Evolutionary conservation across 2,888 invertebrate genomes (phyloP).

Genomic region (Muscina levida): DNA sequence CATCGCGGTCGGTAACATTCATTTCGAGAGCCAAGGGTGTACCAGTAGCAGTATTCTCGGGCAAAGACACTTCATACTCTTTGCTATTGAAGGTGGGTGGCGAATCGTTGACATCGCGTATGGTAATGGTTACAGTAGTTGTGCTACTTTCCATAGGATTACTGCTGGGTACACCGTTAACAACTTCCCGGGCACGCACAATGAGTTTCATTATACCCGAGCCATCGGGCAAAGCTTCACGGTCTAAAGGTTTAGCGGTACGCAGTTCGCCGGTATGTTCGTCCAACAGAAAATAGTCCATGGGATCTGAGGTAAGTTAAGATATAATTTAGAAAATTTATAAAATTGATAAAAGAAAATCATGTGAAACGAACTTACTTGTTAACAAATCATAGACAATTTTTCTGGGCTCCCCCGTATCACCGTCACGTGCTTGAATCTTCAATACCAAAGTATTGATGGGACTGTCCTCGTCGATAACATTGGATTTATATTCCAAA

Average conservation of each 20-base stretch:
- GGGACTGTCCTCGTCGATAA: conserved; percentile 90
- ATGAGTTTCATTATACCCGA: conserved; percentile 89
- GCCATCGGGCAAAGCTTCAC: conserved; percentile 89
- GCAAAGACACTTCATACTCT: conserved; percentile 89
- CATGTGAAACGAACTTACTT: conserved; percentile 83
- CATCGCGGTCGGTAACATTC: conserved; percentile 92
- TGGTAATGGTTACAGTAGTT: conserved; percentile 89
- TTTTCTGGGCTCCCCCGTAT: conserved; percentile 89
- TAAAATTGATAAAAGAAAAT: too few relatives aligned
- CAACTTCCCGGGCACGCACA: conserved; percentile 90
- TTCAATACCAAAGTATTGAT: conserved; percentile 91
- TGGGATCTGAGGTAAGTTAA: conserved; percentile 90
- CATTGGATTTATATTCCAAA: conserved; percentile 88
- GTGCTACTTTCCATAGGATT: conserved; percentile 86
- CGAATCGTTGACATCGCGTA: conserved; percentile 94
- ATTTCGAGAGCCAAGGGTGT: conserved; percentile 91
- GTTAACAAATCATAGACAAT: conserved; percentile 89
- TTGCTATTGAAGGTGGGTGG: conserved; percentile 90
- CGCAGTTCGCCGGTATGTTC: conserved; percentile 88
- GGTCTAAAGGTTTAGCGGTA: conserved; percentile 91
- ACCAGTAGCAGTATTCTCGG: conserved; percentile 90
- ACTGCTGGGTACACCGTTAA: conserved; percentile 86
- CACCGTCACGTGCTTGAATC: conserved; percentile 91
- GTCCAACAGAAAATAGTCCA: conserved; percentile 92
- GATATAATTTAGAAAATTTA: conserved; percentile 57